These are phyloP conservation scores for Nudaria mundana DNA, from an alignment of 2,888 invertebrate species.

Conservation along the genomic window DNA sequence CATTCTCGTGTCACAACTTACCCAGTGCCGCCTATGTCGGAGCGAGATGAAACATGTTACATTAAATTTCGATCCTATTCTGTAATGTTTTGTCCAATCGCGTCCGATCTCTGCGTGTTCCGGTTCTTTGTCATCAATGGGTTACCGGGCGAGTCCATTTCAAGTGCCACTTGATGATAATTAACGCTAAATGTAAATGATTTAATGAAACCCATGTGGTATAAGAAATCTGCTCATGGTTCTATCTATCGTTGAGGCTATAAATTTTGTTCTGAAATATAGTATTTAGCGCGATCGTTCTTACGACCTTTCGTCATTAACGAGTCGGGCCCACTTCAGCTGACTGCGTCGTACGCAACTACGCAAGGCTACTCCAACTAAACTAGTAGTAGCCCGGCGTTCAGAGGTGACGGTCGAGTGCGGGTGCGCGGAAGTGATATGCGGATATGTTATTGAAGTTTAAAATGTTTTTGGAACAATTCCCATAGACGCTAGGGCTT, in stretches of 20 bases:
- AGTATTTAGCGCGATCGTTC: slow-evolving; percentile 53
- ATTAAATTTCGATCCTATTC: slow-evolving; percentile 78
- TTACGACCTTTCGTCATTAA: slow-evolving; percentile 67
- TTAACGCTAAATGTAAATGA: slow-evolving; percentile 56
- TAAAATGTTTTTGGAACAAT: slow-evolving; percentile 65
- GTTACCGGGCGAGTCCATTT: slow-evolving; percentile 83
- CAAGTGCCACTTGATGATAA: slow-evolving; percentile 54
- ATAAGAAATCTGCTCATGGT: slow-evolving; percentile 19
- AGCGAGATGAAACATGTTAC: slow-evolving; percentile 60
- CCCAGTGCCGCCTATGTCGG: slow-evolving; percentile 26
- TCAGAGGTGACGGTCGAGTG: slow-evolving; percentile 55
- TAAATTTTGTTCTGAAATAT: slow-evolving; percentile 25
- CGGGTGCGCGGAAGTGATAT: slow-evolving; percentile 45
- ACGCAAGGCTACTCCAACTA: slow-evolving; percentile 73
- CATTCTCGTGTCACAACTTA: slow-evolving; percentile 38
- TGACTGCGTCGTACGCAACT: slow-evolving; percentile 80
- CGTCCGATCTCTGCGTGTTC: slow-evolving; percentile 82
- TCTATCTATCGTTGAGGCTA: slow-evolving; percentile 21
- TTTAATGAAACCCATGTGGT: slow-evolving; percentile 32
- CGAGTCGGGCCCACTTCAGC: slow-evolving; percentile 76
- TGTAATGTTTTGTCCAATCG: slow-evolving; percentile 82
- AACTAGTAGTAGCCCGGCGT: slow-evolving; percentile 72
- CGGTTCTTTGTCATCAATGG: slow-evolving; percentile 87
- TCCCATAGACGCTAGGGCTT: slow-evolving; percentile 55
- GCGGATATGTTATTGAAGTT: slow-evolving; percentile 64